These are phyloP conservation scores for Mythimna albipuncta DNA, from an alignment of 2,888 invertebrate genomes.

Conservation along the genomic window DNA sequence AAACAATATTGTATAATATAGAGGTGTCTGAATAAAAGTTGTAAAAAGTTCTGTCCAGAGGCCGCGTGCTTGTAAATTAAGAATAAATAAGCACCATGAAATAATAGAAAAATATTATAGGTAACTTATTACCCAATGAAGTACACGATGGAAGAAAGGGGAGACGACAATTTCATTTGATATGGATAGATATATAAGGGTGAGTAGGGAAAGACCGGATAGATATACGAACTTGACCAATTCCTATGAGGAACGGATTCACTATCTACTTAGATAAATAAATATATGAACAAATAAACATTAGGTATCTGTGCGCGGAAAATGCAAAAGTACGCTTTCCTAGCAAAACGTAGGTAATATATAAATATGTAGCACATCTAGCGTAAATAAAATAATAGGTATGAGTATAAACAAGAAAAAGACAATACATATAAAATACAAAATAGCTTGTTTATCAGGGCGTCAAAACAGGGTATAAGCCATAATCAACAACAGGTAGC, in stretches of 20 bases:
- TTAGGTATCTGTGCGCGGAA: slow-evolving; percentile 33
- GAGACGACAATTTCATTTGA: slow-evolving; percentile 31
- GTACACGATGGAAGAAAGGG: slow-evolving; percentile 36
- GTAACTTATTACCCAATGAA: slow-evolving; percentile 37
- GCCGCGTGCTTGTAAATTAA: slow-evolving; percentile 69
- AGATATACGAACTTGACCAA: slow-evolving; percentile 36
- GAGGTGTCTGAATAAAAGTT: slow-evolving; percentile 69
- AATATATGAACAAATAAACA: slow-evolving; percentile 41
- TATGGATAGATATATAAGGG: slow-evolving; percentile 19
- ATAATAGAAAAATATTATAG: slow-evolving; percentile 50
- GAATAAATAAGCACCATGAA: slow-evolving; percentile 57
- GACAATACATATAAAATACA: slow-evolving; percentile 69
- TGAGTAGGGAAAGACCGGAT: slow-evolving; percentile 33
- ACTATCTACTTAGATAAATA: slow-evolving; percentile 58
- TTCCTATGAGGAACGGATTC: slow-evolving; percentile 26
- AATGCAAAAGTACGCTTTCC: slow-evolving; percentile 43
- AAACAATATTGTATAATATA: slow-evolving; percentile 70
- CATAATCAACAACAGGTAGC: slow-evolving; percentile 68
- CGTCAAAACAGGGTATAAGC: slow-evolving; percentile 83
- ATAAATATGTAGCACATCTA: slow-evolving; percentile 58
- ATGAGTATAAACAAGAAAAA: slow-evolving; percentile 59
- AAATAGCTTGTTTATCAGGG: slow-evolving; percentile 82
- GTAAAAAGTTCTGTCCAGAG: slow-evolving; percentile 77
- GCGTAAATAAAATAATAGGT: slow-evolving; percentile 56
- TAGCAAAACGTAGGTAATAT: slow-evolving; percentile 51